Percentiles rank a stretch among this genome's conserved stretches.
Evolutionary conservation across 1,140 invertebrate species (phyloP).

Genomic region (Papilio glaucus): DNA sequence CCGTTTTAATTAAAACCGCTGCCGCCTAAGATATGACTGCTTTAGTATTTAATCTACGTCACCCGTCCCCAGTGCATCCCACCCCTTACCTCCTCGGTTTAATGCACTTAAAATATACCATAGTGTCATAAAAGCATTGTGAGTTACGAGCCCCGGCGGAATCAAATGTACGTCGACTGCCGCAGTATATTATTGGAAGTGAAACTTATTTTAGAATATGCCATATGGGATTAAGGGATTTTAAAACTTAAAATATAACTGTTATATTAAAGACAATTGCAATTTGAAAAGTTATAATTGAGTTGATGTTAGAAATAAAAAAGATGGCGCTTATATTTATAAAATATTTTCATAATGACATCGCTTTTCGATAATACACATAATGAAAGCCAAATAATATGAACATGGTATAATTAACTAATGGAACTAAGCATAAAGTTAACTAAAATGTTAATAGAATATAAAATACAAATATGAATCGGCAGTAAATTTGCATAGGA

Average conservation of each 20-base stretch:
- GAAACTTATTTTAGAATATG: slow-evolving; percentile 34
- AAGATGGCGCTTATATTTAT: neutral
- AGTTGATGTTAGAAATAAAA: neutral
- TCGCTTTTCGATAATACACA: too few species aligned
- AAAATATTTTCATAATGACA: too few species aligned
- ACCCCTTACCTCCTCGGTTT: slow-evolving; percentile 47
- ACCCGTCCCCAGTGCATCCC: slow-evolving; percentile 40
- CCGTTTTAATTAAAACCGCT: slow-evolving; percentile 44
- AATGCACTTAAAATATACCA: slow-evolving; percentile 73
- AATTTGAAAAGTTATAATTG: slow-evolving; percentile 14
- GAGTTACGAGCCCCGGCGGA: slow-evolving; percentile 59
- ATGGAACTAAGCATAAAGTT: too few species aligned
- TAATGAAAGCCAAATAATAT: too few species aligned
- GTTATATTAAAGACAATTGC: neutral
- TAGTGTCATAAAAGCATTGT: slow-evolving; percentile 65
- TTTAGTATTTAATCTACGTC: slow-evolving; percentile 45
- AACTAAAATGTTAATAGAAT: neutral
- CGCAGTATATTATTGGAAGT: slow-evolving; percentile 44
- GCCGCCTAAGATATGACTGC: slow-evolving; percentile 36
- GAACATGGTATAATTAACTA: too few species aligned
- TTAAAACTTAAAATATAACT: slow-evolving; percentile 17
- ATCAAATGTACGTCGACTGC: slow-evolving; percentile 37
- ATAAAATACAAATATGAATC: neutral
- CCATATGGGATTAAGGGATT: slow-evolving; percentile 29
- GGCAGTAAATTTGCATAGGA: slow-evolving; percentile 7